Evolutionary conservation across 2,888 invertebrate species (phyloP).

Genomic region (Melangyna quadrimaculata): DNA sequence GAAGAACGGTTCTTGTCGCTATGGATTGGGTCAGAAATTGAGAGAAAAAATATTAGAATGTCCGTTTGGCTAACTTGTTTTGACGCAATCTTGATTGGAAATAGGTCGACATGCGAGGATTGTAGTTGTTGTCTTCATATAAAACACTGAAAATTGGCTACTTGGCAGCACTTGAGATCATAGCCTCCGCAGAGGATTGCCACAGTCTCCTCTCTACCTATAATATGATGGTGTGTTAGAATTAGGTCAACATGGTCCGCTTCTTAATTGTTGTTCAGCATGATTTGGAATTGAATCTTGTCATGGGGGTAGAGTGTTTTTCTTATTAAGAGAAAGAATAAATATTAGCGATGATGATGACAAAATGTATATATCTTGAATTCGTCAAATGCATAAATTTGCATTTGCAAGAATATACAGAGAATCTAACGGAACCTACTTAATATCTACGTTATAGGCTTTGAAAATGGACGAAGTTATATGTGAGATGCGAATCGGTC

Average conservation of each 20-base stretch:
- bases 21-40: slow-evolving; percentile 53
- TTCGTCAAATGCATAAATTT: slow-evolving; percentile 42
- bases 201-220: background rate
- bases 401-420: slow-evolving; percentile 1
- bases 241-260: slow-evolving; percentile 52
- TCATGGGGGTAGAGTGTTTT: background rate
- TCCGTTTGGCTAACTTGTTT: slow-evolving; percentile 44
- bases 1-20: slow-evolving; percentile 37
- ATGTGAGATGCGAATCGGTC: background rate
- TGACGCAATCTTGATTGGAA: slow-evolving; percentile 60
- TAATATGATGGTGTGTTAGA: slow-evolving; percentile 10
- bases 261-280: slow-evolving; percentile 20
- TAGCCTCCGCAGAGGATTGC: background rate
- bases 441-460: background rate
- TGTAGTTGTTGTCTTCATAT: background rate
- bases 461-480: background rate
- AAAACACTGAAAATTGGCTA: background rate
- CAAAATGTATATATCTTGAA: slow-evolving; percentile 18
- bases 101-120: slow-evolving; percentile 59
- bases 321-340: background rate
- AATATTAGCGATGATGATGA: slow-evolving; percentile 65
- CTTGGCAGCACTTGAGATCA: slow-evolving; percentile 25
- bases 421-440: slow-evolving; percentile 41
- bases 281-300: slow-evolving; percentile 1
- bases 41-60: slow-evolving; percentile 43